phyloP scores from a whole-genome alignment of 1,140 invertebrate species.

The Drosophila mauritiana region DNA sequence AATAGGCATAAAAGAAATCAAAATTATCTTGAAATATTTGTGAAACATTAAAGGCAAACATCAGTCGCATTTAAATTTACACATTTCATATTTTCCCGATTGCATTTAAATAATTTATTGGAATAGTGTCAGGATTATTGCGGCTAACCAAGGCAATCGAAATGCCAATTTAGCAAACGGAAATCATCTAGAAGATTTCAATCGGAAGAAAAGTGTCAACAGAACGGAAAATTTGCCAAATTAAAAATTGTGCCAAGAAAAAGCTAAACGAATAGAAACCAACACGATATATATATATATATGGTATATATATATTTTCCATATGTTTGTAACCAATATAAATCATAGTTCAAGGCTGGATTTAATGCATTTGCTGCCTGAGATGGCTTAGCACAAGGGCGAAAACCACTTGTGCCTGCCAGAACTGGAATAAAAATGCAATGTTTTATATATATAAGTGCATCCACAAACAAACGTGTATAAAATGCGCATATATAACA shows the following conservation, averaged over 20 bases:
- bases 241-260: constrained; percentile 53
- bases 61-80: neutral
- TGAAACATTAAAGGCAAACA: too few species aligned
- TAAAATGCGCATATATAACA: constrained; percentile 15
- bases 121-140: constrained; percentile 26
- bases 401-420: constrained; percentile 26
- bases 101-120: constrained; percentile 15
- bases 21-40: too few species aligned
- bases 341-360: constrained; percentile 52
- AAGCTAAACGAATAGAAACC: constrained; percentile 19
- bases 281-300: neutral
- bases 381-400: constrained; percentile 42
- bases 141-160: constrained; percentile 8
- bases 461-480: constrained; percentile 39
- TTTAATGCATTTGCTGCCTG: constrained; percentile 39
- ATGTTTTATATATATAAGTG: constrained; percentile 18
- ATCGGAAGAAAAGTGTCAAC: constrained; percentile 41
- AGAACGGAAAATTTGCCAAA: constrained; percentile 33
- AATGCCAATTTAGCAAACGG: constrained; percentile 35
- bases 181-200: constrained; percentile 46
- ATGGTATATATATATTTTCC: neutral
- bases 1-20: too few species aligned
- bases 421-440: constrained; percentile 44
- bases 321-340: constrained; percentile 15
- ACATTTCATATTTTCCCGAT: neutral